A percentile compares a stretch with the other conserved stretches of the same genome.
Conservation (phyloP, 2,797 vertebrate species). For the Limosa lapponica region DNA sequence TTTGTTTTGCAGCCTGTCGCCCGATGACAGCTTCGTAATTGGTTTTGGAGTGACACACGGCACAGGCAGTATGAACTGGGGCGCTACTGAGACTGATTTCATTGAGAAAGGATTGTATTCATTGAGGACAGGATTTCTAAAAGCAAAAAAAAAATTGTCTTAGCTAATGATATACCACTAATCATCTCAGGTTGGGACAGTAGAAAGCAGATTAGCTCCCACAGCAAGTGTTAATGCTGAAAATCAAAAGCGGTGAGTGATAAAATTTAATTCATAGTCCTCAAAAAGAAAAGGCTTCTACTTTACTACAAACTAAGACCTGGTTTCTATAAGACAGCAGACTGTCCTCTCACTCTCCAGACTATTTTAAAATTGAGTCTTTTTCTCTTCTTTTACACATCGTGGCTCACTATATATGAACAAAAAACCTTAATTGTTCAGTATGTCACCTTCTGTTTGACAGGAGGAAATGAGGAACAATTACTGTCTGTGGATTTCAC, state of each 20-base stretch:
- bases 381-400: background rate
- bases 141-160: background rate
- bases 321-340: background rate
- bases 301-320: background rate
- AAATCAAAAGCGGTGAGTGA: background rate
- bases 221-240: background rate
- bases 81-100: background rate
- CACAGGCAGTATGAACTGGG: background rate
- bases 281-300: background rate
- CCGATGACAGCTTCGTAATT: background rate
- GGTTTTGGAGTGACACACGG: background rate
- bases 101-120: background rate
- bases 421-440: background rate
- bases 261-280: background rate
- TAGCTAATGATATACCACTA: background rate
- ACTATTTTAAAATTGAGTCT: background rate
- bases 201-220: background rate
- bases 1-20: background rate
- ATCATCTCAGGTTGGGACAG: background rate
- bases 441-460: background rate
- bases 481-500: conserved; percentile 8
- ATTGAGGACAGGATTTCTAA: background rate
- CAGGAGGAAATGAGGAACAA: background rate
- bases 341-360: background rate
- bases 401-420: background rate